Base-by-base conservation (phyloP, 2,797 vertebrate species). In the Micromesistius poutassou region DNA sequence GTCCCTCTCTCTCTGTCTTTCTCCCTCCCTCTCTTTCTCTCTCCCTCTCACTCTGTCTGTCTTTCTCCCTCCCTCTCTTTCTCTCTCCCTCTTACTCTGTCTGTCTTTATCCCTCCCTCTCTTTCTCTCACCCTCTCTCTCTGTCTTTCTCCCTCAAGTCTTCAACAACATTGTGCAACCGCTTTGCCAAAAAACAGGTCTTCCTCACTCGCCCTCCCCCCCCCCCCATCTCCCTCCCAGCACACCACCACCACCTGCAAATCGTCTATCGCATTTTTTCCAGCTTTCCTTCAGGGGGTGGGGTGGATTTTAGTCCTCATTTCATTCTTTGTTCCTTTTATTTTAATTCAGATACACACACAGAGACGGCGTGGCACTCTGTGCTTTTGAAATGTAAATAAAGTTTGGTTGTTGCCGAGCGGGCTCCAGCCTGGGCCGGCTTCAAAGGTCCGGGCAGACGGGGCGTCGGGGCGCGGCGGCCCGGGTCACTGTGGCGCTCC, bases 381-480 rank as follows among this genome's bases (percentile, higher is more conserved):
- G 85, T 81, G 92, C 93, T 94, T 96, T 94, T 93, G 94, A 95
- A 94, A 94, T 94, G 94, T 91, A 91, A 94, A 94, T 92, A 80
- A 91, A 91, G 90, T 89, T 91, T 90, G 85, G 89, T 90, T 94
- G 89, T 93, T 93, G 91, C 87, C 87, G 83, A 90, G 89, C 93
- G 90, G 93, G 92, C 90, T 94, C 92, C 88, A 90, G 85, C 80
- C 86, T 86, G 33, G 33, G 33, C 33, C 5, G 5, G 91, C 91
- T 92, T 92, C 90, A 92, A 91, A 92, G 90, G 87, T 82, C 76
- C 90, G 87, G 78, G n/a, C 84, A 89, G 88, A 91, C 91, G 42
- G 0, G 12, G 42, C 16, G 42, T 13, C 16, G 12, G 42, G 13
- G 1, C 13, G 10, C 42, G 13, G 16, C 42, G 13, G 42, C 13